phyloP scores from a whole-genome alignment of 2,797 vertebrate genomes.

The Notoglanidium macrostoma region DNA sequence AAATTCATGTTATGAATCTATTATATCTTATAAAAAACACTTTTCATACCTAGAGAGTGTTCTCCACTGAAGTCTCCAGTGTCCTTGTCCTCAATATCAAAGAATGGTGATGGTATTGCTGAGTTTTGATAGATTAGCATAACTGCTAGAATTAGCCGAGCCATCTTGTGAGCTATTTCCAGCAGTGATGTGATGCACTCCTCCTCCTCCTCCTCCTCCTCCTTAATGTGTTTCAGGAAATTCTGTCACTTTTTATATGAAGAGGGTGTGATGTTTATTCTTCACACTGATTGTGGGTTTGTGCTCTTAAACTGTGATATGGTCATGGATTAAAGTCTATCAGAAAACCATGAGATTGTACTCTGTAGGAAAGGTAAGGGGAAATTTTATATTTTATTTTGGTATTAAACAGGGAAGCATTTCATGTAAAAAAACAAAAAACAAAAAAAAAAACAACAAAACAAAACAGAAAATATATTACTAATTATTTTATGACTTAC shows the following conservation, averaged over 20 bases:
- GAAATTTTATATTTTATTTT: no score
- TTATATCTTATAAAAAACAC: background rate
- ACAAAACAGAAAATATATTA: background rate
- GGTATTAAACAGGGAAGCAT: background rate
- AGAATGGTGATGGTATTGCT: background rate
- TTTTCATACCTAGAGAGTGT: background rate
- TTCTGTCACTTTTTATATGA: constrained; percentile 4
- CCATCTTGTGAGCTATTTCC: background rate
- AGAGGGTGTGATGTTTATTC: background rate
- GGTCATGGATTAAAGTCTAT: background rate
- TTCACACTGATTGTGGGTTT: constrained; percentile 14
- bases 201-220: constrained; percentile 11
- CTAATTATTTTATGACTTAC: background rate
- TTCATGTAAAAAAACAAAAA: background rate
- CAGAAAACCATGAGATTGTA: background rate
- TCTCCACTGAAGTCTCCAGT: background rate
- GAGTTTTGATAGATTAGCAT: background rate
- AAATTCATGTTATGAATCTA: background rate
- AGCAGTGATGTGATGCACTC: background rate
- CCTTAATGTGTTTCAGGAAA: background rate
- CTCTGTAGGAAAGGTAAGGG: background rate
- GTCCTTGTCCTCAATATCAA: background rate
- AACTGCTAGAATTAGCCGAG: background rate
- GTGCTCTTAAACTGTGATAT: background rate
- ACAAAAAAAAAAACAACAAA: no score